Percentiles rank a stretch among this genome's conserved stretches.
Evolutionary conservation across 1,140 invertebrate genomes (phyloP).

Genomic region (Pollicipes pollicipes): DNA sequence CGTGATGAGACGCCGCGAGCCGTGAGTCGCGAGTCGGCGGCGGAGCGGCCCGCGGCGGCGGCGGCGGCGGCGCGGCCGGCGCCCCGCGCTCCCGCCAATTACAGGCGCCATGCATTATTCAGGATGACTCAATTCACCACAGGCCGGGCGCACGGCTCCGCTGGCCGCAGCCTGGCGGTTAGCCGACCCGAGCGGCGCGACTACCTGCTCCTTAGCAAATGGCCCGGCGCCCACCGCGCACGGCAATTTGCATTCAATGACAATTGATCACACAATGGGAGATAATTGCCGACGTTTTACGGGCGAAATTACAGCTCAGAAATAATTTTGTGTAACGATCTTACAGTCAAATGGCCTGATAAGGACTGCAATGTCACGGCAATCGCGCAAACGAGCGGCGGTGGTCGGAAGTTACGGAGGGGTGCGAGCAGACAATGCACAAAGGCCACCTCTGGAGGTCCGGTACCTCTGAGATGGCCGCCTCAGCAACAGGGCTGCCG

Average conservation of each 20-base stretch:
- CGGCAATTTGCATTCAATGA: not conserved
- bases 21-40: too few relatives aligned
- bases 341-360: not conserved
- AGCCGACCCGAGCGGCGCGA: too few relatives aligned
- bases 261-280: not conserved
- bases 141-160: too few relatives aligned
- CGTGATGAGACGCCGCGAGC: too few relatives aligned
- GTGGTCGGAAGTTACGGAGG: too few relatives aligned
- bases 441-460: too few relatives aligned
- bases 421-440: too few relatives aligned
- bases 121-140: not conserved
- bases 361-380: not conserved
- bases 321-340: not conserved
- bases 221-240: not conserved
- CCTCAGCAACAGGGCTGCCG: too few relatives aligned
- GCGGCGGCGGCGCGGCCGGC: too few relatives aligned
- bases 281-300: not conserved
- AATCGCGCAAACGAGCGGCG: not conserved
- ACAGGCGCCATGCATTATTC: not conserved
- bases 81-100: not conserved
- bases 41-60: too few relatives aligned
- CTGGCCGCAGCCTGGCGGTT: too few relatives aligned
- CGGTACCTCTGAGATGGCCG: too few relatives aligned
- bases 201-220: constrained; percentile 1
- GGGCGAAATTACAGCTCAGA: not conserved